Percentiles rank a stretch among this genome's conserved stretches.
phyloP scores from a whole-genome alignment of 2,888 invertebrate species.

The Choreutis nemorana region DNA sequence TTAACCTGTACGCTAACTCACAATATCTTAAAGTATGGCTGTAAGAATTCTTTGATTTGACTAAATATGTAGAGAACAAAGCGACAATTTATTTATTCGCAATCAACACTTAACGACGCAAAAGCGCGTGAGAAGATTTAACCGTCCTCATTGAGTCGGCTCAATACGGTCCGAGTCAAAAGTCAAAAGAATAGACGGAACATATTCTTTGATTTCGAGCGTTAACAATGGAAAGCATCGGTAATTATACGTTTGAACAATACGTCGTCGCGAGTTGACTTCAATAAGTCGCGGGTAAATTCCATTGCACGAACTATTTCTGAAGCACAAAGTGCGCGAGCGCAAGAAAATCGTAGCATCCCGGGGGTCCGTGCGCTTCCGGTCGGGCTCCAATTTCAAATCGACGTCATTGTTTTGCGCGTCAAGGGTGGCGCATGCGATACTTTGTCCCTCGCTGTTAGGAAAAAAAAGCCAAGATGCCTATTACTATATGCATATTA shows the following conservation, averaged over 20 bases:
- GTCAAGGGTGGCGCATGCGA: slow-evolving; percentile 40
- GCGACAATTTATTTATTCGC: slow-evolving; percentile 7
- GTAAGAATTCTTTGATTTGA: no score
- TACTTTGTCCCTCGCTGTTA: no score
- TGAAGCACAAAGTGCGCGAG: slow-evolving; percentile 35
- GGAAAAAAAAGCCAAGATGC: no score
- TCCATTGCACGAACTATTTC: slow-evolving; percentile 22
- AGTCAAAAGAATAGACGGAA: slow-evolving; percentile 51
- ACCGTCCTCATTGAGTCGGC: slow-evolving; percentile 51
- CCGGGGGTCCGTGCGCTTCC: slow-evolving; percentile 59
- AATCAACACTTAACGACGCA: slow-evolving; percentile 22
- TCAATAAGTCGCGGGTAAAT: slow-evolving; percentile 44
- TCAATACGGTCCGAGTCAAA: slow-evolving; percentile 53
- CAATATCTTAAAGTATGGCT: no score
- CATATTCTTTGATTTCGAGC: slow-evolving; percentile 60
- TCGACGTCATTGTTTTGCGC: slow-evolving; percentile 39
- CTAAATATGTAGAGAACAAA: no score
- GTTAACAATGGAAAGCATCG: slow-evolving; percentile 51
- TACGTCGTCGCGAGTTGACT: slow-evolving; percentile 45
- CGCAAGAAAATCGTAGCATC: slow-evolving; percentile 56
- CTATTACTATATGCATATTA: no score
- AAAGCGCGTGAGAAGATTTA: slow-evolving; percentile 59
- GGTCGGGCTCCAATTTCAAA: slow-evolving; percentile 52
- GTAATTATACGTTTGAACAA: slow-evolving; percentile 62
- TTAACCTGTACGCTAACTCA: no score